These are phyloP conservation scores for Paracentrotus lividus DNA, from an alignment of 53 echinoderm and acorn worm genomes.

Conservation along the genomic window DNA sequence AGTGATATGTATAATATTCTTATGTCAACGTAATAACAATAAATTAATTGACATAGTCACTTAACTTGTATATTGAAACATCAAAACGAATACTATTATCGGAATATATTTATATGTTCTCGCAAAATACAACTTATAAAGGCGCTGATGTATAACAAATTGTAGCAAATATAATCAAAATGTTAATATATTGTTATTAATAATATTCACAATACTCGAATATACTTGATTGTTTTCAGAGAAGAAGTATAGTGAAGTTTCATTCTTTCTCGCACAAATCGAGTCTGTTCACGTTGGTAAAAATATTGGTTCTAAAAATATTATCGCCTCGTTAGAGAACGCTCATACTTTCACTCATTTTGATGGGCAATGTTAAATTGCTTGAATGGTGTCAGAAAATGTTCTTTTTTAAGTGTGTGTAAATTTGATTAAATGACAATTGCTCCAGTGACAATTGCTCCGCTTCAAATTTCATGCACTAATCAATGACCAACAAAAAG, in stretches of 20 bases:
- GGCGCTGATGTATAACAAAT: conserved; percentile 12
- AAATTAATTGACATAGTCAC: neutral
- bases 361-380: neutral
- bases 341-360: neutral
- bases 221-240: neutral
- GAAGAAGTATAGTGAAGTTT: neutral
- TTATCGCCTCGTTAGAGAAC: neutral
- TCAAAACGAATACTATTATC: neutral
- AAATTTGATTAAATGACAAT: too few relatives aligned
- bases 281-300: neutral
- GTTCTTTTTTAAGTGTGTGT: too few relatives aligned
- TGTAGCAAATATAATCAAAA: neutral
- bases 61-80: neutral
- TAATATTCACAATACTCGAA: conserved; percentile 18
- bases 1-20: neutral
- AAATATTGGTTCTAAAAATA: neutral
- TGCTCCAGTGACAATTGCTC: too few relatives aligned
- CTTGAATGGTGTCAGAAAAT: too few relatives aligned
- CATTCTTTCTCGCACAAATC: neutral
- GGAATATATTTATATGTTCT: neutral
- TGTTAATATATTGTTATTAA: neutral
- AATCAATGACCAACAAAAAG: too few relatives aligned
- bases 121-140: neutral
- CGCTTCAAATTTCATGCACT: too few relatives aligned
- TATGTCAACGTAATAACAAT: neutral